Conservation (phyloP, 2,113 vertebrate species). For the Seriola rivoliana region DNA sequence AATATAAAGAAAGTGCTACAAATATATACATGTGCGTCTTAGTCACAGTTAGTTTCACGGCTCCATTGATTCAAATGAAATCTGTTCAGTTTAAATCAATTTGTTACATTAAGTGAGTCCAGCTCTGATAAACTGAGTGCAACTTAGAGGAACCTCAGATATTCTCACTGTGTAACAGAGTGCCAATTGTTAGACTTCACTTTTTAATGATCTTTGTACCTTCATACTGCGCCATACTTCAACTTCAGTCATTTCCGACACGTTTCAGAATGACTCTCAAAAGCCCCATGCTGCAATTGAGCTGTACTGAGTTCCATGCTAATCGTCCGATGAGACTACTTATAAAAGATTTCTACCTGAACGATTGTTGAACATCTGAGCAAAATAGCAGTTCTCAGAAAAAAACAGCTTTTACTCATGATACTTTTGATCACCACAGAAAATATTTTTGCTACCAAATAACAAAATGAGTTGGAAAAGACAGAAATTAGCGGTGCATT, state of each 20-base stretch:
- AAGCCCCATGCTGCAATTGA: background rate
- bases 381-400: background rate
- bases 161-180: background rate
- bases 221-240: background rate
- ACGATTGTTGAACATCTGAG: background rate
- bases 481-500: background rate
- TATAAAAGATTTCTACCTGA: background rate
- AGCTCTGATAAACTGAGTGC: background rate
- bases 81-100: background rate
- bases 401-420: background rate
- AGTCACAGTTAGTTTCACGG: background rate
- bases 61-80: background rate
- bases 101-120: background rate
- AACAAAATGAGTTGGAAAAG: conserved; percentile 1
- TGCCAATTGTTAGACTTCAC: background rate
- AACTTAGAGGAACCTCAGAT: background rate
- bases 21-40: background rate
- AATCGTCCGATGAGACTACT: background rate
- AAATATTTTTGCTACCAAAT: background rate
- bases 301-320: background rate
- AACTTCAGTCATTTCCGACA: background rate
- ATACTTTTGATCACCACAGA: background rate
- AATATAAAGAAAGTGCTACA: background rate
- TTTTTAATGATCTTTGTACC: background rate
- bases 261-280: too few species aligned